Evolutionary conservation across 2,888 invertebrate species (phyloP).

Genomic region (Oscheius onirici): DNA sequence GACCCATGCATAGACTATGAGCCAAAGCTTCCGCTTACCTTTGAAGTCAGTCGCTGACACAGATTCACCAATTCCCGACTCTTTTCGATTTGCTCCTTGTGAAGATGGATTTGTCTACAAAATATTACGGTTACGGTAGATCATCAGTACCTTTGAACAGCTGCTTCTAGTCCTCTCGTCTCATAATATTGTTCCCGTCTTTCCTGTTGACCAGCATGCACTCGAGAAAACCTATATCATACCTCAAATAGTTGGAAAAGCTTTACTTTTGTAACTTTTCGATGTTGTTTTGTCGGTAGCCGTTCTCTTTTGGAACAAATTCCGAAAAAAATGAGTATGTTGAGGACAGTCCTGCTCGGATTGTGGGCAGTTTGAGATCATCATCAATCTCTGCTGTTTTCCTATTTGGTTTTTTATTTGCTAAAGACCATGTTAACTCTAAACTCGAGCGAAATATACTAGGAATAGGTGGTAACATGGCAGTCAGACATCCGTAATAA

Average conservation of each 20-base stretch:
- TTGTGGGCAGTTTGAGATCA: background rate
- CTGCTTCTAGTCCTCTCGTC: conserved; percentile 8
- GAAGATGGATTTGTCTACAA: conserved; percentile 15
- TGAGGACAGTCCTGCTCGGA: background rate
- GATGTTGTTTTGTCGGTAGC: background rate
- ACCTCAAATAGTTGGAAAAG: background rate
- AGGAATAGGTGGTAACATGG: too few species aligned
- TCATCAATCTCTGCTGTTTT: too few species aligned
- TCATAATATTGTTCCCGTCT: background rate
- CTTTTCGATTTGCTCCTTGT: background rate
- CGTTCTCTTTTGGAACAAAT: background rate
- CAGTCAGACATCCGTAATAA: too few species aligned
- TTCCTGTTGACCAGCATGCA: conserved; percentile 6
- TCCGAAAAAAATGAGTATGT: background rate
- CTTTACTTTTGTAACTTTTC: conserved; percentile 3
- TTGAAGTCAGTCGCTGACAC: conserved; percentile 5
- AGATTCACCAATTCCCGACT: background rate
- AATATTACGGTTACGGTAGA: background rate
- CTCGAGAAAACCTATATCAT: conserved; percentile 3
- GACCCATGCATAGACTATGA: background rate
- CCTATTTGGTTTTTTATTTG: too few species aligned
- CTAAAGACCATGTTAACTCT: too few species aligned
- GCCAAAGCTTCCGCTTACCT: background rate
- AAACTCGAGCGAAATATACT: too few species aligned
- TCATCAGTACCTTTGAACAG: background rate